Base-by-base conservation (phyloP, 2,113 vertebrate species). In the Emydura subglobosa region DNA sequence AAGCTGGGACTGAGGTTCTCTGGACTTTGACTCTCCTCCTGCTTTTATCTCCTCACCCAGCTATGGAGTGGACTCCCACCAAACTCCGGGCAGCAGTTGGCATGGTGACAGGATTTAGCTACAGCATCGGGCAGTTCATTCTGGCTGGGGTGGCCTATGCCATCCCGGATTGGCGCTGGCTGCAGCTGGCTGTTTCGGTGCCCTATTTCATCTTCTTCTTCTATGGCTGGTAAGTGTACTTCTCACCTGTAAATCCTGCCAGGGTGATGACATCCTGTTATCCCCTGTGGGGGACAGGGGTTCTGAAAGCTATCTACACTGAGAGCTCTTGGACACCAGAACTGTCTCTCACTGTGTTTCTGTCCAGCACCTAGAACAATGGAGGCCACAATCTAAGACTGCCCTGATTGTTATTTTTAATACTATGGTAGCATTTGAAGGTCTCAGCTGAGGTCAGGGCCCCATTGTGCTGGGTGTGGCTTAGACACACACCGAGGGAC, bases 11-110 rank as follows among this genome's bases (percentile, higher is more conserved):
- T 44, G 42, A 39, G 44, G 76, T 47, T 57, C 57, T 83, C 7
- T 42, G 85, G 13, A 57, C 76, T 49, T 47, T 24, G 39, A 42
- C 44, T 25, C 42, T 42, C 65, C 5, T n/a, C 65, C 5, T n/a
- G 80, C 78, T 31, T 95, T 82, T 86, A 44, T 34, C 21, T 76
- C n/a, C 72, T 82, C 84, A 83, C 31, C 82, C 90, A 96, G 99
- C 97, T 95, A 94, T 99, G 29, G 99, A 99, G 85, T 99, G 99
- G 98, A 97, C 99, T 81, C 98, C 99, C 14, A 99, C 98, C 5
- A 95, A 51, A 21, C 88, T 98, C 34, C 97, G 99, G 17, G 99
- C 99, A 3, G 65, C 96, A 97, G 10, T 98, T 98, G 2, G 98
- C 98, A 2, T 12, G n/a, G 68, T 86, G 5, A 91, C 97, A 0